phyloP scores from a whole-genome alignment of 2,888 invertebrate genomes.

The Watsonalla binaria region DNA sequence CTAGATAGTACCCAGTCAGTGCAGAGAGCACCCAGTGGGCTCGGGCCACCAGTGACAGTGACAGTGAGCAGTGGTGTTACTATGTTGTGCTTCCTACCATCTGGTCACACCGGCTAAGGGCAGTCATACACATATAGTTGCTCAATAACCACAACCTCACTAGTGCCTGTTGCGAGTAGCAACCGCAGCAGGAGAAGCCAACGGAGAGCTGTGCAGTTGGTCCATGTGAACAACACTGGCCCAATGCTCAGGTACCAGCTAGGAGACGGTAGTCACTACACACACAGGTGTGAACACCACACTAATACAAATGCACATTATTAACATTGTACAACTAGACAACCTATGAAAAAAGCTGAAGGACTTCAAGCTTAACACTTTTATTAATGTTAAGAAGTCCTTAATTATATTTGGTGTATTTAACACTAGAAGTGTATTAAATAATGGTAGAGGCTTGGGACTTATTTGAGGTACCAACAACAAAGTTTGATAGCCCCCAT shows the following conservation, averaged over 20 bases:
- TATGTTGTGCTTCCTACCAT: constrained; percentile 21
- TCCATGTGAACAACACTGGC: constrained; percentile 28
- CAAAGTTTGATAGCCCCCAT: no score
- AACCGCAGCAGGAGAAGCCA: constrained; percentile 15
- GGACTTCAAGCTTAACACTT: constrained; percentile 28
- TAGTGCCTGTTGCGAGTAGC: constrained; percentile 34
- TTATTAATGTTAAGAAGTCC: constrained; percentile 11
- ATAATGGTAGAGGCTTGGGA: no score
- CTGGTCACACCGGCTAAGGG: constrained; percentile 22
- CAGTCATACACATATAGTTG: constrained; percentile 26
- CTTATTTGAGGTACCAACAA: no score
- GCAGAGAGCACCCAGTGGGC: constrained; percentile 31
- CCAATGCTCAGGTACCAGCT: constrained; percentile 40
- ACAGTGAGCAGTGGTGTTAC: constrained; percentile 9
- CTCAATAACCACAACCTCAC: constrained; percentile 27
- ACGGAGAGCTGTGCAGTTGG: constrained; percentile 9
- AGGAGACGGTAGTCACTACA: constrained; percentile 1
- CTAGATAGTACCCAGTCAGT: constrained; percentile 33
- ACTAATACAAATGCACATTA: constrained; percentile 18
- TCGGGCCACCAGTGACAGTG: constrained; percentile 28
- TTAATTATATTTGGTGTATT: no score
- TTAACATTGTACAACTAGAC: constrained; percentile 32
- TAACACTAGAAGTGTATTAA: no score
- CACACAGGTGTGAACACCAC: constrained; percentile 6
- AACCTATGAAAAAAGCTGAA: constrained; percentile 33